Percentiles rank a stretch among this genome's conserved stretches.
phyloP scores from a whole-genome alignment of 2,113 vertebrate species.

The Prochilodus magdalenae region DNA sequence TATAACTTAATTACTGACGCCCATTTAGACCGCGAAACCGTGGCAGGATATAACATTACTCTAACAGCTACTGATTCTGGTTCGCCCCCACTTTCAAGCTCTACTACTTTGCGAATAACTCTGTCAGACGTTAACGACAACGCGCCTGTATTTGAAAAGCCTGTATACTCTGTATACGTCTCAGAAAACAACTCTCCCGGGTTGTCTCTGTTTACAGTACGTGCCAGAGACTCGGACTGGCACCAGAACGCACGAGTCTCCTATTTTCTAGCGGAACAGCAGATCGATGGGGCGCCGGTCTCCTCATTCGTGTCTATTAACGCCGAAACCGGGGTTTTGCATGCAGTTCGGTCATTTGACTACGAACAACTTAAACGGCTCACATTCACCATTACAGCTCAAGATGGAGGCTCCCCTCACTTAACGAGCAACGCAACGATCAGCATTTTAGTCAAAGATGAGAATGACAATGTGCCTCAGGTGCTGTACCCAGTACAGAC shows the following conservation, averaged over 20 bases:
- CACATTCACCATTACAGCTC: slow-evolving; percentile 64
- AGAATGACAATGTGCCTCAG: slow-evolving; percentile 68
- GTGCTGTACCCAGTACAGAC: slow-evolving; percentile 61
- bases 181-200: slow-evolving; percentile 72
- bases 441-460: slow-evolving; percentile 59
- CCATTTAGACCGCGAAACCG: slow-evolving; percentile 58
- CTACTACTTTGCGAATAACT: slow-evolving; percentile 64
- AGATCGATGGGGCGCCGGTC: slow-evolving; percentile 61
- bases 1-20: slow-evolving; percentile 61
- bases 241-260: slow-evolving; percentile 71
- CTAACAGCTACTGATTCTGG: slow-evolving; percentile 56
- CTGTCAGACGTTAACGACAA: slow-evolving; percentile 76
- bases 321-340: slow-evolving; percentile 69
- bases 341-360: slow-evolving; percentile 72
- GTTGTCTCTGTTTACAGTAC: slow-evolving; percentile 62
- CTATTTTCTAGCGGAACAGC: slow-evolving; percentile 69
- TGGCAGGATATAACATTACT: slow-evolving; percentile 57
- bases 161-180: slow-evolving; percentile 62
- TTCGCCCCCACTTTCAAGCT: slow-evolving; percentile 67
- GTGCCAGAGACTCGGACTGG: slow-evolving; percentile 68
- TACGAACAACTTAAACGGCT: slow-evolving; percentile 72
- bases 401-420: slow-evolving; percentile 72
- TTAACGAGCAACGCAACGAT: slow-evolving; percentile 64
- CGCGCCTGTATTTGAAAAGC: slow-evolving; percentile 67
- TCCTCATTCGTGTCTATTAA: slow-evolving; percentile 71